Evolutionary conservation across 64 coral and sea anemone genomes (phyloP), one percentile per base, ranked within the genome.

Genomic region (Stylophora pistillata): DNA sequence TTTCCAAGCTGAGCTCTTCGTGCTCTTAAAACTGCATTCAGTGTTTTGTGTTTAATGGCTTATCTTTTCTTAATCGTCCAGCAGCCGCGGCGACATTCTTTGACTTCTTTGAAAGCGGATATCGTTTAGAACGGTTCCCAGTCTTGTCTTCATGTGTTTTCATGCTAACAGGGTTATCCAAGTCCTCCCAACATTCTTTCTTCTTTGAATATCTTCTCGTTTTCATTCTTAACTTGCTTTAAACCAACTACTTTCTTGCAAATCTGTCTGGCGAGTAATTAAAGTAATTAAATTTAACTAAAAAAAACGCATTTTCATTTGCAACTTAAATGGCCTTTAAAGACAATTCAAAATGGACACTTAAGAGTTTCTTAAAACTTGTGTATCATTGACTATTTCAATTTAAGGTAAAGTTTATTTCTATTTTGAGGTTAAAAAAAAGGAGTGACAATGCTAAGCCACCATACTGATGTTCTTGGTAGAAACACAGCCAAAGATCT

Each of bases 21-120:
- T 86, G 89, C 28, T 79, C 83, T 53, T 59, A 37, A 59, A 89
- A 94, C 32, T 87, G 79, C 17, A 89, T 80, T 14, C 89, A 89
- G 31, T 89, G 87, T 59, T 61, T 74, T 3, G 73, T 89, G 55
- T 89, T 79, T 54, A 94, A 55, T 23, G 73, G 92, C 54, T 94
- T 60, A 29, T 85, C 89, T 82, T 94, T 79, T 71, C 23, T 20
- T 64, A 64, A 64, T 18, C 20, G 17, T 64, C 20, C 61, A 21
- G 61, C 17, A 18, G 20, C 61, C 17, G 61, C 23, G 10, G 61
- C 20, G 2, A 64, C 61, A 64, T 64, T 64, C 61, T n/a, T 23
- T 64, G 16, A 18, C 17, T 64, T 64, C 61, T n/a, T 23, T 64
- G 16, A 18, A 64, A 15, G 23, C 32, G 63, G 58, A 82, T 60